Evolutionary conservation across 1,140 invertebrate species (phyloP), one percentile per base, ranked within the genome.

Genomic region (Chelonus insularis): DNA sequence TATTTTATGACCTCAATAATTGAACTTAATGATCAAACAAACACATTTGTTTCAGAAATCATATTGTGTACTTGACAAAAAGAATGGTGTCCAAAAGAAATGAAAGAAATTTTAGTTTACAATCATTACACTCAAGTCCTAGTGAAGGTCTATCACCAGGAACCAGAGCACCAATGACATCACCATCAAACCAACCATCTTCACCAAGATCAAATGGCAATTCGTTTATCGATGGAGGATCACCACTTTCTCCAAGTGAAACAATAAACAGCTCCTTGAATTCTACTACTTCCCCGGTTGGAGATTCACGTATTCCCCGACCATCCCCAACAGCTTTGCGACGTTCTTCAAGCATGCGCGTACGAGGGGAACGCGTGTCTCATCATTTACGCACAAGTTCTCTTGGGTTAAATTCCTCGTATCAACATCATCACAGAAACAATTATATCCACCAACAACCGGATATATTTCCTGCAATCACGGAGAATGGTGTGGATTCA

Each of bases 261-360:
- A 47, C 5, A 20, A 18, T 11, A 14, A 47, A 20, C 29, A 51
- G 32, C n/a, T 25, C 56, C 4, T 34, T 23, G 14, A 23, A 18
- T 18, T 39, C 50, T 4, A n/a, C 32, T 11, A 55, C 16, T 5
- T 55, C 18, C 6, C 34, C 51, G 25, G 52, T 37, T 39, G 65
- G 57, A 25, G 74, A 77, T 56, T 77, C 75, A 23, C 73, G 76
- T 51, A 80, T 80, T 48, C 79, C 75, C 21, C 67, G 75, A 60
- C 76, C 78, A 34, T 82, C 81, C 34, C 80, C 82, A 11, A 72
- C 73, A 20, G 63, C 74, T 51, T 68, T 83, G 57, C 75, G 81
- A 29, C 82, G 83, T 14, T 79, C 82, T 3, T 66, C 65, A 55
- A 83, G 82, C 55, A 62, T 82, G 62, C 77, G 83, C 66, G 25